Conservation (phyloP, 2,797 vertebrate genomes). For the Pteronotus mesoamericanus region DNA sequence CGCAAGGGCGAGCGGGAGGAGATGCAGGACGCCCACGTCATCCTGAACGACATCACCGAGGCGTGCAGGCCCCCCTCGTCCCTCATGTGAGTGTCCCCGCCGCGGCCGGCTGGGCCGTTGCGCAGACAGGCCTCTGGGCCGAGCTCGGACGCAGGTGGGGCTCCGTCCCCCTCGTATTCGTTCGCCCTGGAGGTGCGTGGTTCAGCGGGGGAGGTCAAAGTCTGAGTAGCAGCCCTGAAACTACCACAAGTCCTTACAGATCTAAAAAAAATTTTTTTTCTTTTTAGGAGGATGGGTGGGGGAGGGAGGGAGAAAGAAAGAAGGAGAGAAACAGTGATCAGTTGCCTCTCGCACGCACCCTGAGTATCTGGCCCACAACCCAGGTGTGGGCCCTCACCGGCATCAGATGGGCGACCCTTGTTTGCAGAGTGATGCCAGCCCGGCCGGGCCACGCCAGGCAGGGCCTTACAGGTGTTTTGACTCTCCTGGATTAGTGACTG, state of each 20-base stretch:
- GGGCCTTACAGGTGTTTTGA: not conserved
- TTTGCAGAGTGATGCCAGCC: no score
- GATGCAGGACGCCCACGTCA: conserved; percentile 96
- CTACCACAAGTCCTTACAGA: not conserved
- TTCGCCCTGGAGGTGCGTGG: no score
- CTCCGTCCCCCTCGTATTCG: not conserved
- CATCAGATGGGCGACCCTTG: no score
- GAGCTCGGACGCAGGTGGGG: not conserved
- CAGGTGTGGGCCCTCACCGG: no score
- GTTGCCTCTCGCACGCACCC: not conserved
- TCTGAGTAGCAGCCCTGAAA: not conserved
- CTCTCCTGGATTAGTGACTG: not conserved
- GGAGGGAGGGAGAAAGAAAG: not conserved
- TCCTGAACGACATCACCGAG: conserved; percentile 87
- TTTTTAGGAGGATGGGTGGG: not conserved
- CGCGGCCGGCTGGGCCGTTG: fast-evolving
- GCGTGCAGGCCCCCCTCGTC: conserved; percentile 82
- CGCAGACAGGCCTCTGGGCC: not conserved
- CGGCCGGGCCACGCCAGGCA: no score
- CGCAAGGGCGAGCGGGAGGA: conserved; percentile 94
- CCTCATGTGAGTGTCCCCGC: conserved; percentile 85
- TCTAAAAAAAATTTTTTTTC: no score
- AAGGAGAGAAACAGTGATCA: not conserved
- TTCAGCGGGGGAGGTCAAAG: no score
- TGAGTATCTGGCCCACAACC: no score